These are phyloP conservation scores for Pimpla rufipes DNA, from an alignment of 2,888 invertebrate species.

Conservation along the genomic window DNA sequence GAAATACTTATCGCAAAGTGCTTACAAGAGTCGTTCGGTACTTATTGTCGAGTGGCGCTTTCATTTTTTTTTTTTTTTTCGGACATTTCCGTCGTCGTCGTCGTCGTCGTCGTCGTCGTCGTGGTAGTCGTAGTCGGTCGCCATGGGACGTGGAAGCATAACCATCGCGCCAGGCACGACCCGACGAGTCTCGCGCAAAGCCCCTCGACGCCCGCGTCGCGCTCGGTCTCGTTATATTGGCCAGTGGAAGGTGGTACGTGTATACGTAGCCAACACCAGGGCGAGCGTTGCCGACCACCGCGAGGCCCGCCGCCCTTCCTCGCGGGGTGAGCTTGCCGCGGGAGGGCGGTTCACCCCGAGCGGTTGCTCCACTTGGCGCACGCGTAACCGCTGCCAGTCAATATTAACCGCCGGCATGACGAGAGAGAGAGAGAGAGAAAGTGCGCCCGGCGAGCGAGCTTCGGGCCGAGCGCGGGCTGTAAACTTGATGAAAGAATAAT, in stretches of 20 bases:
- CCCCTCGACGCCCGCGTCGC: conserved; percentile 39
- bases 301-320: conserved; percentile 38
- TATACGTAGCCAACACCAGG: neutral
- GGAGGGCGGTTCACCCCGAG: conserved; percentile 66
- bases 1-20: conserved; percentile 69
- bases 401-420: conserved; percentile 79
- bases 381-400: conserved; percentile 83
- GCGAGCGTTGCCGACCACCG: conserved; percentile 13
- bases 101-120: conserved; percentile 42
- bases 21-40: conserved; percentile 69
- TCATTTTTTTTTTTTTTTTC: conserved; percentile 68
- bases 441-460: conserved; percentile 32
- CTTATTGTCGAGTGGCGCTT: conserved; percentile 68
- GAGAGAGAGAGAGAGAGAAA: conserved; percentile 36
- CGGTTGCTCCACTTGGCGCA: conserved; percentile 79
- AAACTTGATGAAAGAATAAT: conserved; percentile 43
- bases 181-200: conserved; percentile 15
- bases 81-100: conserved; percentile 64
- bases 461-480: conserved; percentile 16
- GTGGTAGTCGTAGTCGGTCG: conserved; percentile 52
- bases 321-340: conserved; percentile 54
- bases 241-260: conserved; percentile 10
- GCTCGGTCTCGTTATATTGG: conserved; percentile 43
- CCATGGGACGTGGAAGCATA: conserved; percentile 65
- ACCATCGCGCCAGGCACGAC: conserved; percentile 58